Evolutionary conservation across 2,797 vertebrate genomes (phyloP).

Genomic region (Vipera latastei): DNA sequence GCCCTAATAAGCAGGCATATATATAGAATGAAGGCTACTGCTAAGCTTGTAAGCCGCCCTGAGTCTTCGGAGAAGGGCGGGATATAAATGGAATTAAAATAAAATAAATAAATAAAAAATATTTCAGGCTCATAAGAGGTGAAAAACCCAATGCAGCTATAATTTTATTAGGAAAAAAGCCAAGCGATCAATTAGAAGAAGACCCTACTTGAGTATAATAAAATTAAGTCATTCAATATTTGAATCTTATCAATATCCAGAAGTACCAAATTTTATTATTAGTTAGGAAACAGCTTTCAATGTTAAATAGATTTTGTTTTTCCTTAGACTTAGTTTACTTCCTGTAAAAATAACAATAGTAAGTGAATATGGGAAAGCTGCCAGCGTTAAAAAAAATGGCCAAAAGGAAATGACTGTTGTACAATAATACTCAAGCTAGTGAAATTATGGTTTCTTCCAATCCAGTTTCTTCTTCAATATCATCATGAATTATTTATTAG

Average conservation of each 20-base stretch:
- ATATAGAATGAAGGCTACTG: too few relatives aligned
- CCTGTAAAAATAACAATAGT: background rate
- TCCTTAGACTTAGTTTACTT: background rate
- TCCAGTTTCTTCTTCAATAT: background rate
- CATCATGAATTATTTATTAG: background rate
- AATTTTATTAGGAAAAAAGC: background rate
- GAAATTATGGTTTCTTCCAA: background rate
- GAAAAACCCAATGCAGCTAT: background rate
- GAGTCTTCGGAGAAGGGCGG: too few relatives aligned
- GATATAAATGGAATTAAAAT: too few relatives aligned
- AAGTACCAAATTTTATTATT: background rate
- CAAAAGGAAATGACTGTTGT: background rate
- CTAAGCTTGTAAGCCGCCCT: too few relatives aligned
- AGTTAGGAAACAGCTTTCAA: background rate
- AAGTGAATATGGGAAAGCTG: background rate
- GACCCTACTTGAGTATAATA: background rate
- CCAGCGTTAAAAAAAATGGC: background rate
- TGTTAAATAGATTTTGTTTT: background rate
- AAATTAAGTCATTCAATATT: constrained; percentile 1
- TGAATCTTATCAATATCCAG: background rate
- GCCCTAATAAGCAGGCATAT: too few relatives aligned
- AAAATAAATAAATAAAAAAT: too few relatives aligned
- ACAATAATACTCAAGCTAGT: background rate
- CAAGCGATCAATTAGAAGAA: background rate
- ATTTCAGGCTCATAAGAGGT: background rate